Percentiles rank a stretch among this genome's conserved stretches.
Evolutionary conservation across 2,113 vertebrate genomes (phyloP).

Genomic region (Peucedramus taeniatus): DNA sequence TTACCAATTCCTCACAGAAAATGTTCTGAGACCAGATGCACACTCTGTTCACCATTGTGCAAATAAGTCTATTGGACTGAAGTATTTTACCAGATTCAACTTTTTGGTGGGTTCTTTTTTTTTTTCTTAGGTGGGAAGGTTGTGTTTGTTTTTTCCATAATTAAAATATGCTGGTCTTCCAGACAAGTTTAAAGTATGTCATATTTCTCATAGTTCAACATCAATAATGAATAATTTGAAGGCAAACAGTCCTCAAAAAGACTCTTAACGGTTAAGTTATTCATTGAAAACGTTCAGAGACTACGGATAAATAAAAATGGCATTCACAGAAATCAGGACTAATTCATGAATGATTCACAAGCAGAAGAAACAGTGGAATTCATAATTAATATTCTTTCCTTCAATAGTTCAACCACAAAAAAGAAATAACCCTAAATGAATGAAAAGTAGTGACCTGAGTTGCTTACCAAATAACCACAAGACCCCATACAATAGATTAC

Average conservation of each 20-base stretch:
- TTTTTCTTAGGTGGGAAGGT: background rate
- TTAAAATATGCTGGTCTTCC: background rate
- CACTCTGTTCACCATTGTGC: background rate
- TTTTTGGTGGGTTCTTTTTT: background rate
- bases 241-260: background rate
- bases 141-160: background rate
- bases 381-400: slow-evolving; percentile 23
- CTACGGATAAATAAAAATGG: slow-evolving; percentile 9
- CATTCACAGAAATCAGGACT: background rate
- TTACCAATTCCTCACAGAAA: background rate
- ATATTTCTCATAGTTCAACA: background rate
- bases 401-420: background rate
- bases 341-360: slow-evolving; percentile 45
- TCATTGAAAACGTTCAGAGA: background rate
- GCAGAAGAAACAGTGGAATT: background rate
- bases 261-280: background rate
- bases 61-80: background rate
- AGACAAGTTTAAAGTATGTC: background rate
- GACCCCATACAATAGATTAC: background rate
- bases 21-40: background rate
- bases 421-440: background rate
- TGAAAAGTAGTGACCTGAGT: background rate
- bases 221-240: background rate
- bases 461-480: background rate
- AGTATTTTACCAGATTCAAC: background rate